These are phyloP conservation scores for Ophion ventricosus DNA, from an alignment of 2,888 invertebrate species.

Conservation along the genomic window DNA sequence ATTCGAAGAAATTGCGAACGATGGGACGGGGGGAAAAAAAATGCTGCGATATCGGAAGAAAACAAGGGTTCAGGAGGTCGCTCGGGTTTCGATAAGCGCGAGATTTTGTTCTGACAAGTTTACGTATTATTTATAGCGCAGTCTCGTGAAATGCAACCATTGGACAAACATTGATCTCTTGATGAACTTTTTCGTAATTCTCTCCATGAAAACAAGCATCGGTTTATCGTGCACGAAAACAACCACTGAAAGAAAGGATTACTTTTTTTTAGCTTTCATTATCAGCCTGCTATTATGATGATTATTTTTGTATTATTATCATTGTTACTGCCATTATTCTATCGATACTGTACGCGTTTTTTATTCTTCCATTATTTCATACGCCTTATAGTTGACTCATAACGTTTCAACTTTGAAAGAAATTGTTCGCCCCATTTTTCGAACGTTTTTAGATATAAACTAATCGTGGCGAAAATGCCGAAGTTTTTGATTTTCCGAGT, in stretches of 20 bases:
- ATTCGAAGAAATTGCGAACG: not conserved
- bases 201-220: not conserved
- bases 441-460: not conserved
- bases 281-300: too few species aligned
- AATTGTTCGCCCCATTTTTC: not conserved
- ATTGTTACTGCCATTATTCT: too few species aligned
- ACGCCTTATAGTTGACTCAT: too few species aligned
- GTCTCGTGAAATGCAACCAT: slow-evolving; percentile 2
- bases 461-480: not conserved
- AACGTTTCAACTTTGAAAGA: too few species aligned
- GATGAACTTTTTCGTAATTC: slow-evolving; percentile 60
- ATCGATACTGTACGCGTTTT: too few species aligned
- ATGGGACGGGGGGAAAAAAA: slow-evolving; percentile 4
- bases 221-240: not conserved
- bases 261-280: not conserved
- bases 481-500: not conserved
- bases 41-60: slow-evolving; percentile 64
- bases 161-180: slow-evolving; percentile 5
- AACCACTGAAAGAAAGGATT: not conserved
- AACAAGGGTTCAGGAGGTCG: slow-evolving; percentile 76
- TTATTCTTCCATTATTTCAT: too few species aligned
- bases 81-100: slow-evolving; percentile 69
- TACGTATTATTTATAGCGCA: not conserved
- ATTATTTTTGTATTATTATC: too few species aligned
- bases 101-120: slow-evolving; percentile 45